A percentile compares a stretch with the other conserved stretches of the same genome.
Conservation (phyloP, 2,797 vertebrate genomes). For the Streptopelia turtur region DNA sequence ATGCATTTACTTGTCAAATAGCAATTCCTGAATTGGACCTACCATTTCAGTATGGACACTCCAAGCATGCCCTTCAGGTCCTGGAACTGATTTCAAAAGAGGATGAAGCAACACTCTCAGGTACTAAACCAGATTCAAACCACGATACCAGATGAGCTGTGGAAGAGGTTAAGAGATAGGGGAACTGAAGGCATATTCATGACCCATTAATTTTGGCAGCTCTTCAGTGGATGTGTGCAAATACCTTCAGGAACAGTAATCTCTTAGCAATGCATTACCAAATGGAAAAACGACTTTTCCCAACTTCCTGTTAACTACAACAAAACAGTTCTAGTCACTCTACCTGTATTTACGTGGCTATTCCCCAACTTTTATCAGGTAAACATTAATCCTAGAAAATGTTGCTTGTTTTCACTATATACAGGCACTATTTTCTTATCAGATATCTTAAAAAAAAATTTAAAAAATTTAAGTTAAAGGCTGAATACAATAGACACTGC, state of each 20-base stretch:
- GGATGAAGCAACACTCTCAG: neutral
- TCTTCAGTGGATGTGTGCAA: neutral
- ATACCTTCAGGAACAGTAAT: neutral
- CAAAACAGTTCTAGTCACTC: neutral
- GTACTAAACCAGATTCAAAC: neutral
- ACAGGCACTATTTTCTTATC: constrained; percentile 11
- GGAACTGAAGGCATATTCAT: neutral
- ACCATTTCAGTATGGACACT: neutral
- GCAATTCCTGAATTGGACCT: neutral
- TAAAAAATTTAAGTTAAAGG: neutral
- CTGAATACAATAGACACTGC: neutral
- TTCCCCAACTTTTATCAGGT: neutral
- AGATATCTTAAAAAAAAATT: neutral
- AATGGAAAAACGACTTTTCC: neutral
- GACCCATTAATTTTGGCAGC: neutral
- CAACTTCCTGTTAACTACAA: neutral
- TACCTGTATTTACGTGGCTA: neutral
- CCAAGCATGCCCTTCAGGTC: neutral
- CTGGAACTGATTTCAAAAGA: neutral
- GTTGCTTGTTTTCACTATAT: neutral
- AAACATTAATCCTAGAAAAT: neutral
- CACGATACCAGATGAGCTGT: neutral
- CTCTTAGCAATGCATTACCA: neutral
- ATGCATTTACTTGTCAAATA: neutral
- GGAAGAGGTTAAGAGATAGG: neutral